phyloP scores from a whole-genome alignment of 2,888 invertebrate genomes.

The Leptopilina myrica region DNA sequence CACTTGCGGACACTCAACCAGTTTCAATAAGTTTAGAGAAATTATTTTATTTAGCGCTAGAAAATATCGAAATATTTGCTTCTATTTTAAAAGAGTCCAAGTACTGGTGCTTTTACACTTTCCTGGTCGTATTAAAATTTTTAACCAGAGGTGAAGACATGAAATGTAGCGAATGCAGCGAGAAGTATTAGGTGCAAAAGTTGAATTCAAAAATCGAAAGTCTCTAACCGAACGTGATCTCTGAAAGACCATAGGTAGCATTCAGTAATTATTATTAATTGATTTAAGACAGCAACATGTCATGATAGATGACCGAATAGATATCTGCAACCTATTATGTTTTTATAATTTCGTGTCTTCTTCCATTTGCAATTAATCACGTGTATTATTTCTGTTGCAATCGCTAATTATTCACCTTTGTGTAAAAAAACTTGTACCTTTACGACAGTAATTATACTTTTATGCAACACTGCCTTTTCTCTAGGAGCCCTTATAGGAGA shows the following conservation, averaged over 20 bases:
- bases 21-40: too few relatives aligned
- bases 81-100: too few relatives aligned
- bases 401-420: conserved; percentile 15
- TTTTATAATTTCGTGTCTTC: conserved; percentile 24
- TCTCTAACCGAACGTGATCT: background rate
- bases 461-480: conserved; percentile 3
- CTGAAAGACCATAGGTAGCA: conserved; percentile 24
- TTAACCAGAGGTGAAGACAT: background rate
- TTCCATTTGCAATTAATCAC: conserved; percentile 33
- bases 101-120: too few relatives aligned
- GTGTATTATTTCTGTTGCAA: conserved; percentile 17
- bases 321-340: conserved; percentile 17
- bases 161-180: background rate
- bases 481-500: too few relatives aligned
- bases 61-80: too few relatives aligned
- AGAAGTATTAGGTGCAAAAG: background rate
- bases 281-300: background rate
- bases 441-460: conserved; percentile 23
- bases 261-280: conserved; percentile 24
- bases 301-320: background rate
- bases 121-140: too few relatives aligned
- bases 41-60: too few relatives aligned
- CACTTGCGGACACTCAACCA: too few relatives aligned
- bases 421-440: conserved; percentile 15
- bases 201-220: too few relatives aligned